Evolutionary conservation across 2,113 vertebrate genomes (phyloP).

Genomic region (Macaca nemestrina): DNA sequence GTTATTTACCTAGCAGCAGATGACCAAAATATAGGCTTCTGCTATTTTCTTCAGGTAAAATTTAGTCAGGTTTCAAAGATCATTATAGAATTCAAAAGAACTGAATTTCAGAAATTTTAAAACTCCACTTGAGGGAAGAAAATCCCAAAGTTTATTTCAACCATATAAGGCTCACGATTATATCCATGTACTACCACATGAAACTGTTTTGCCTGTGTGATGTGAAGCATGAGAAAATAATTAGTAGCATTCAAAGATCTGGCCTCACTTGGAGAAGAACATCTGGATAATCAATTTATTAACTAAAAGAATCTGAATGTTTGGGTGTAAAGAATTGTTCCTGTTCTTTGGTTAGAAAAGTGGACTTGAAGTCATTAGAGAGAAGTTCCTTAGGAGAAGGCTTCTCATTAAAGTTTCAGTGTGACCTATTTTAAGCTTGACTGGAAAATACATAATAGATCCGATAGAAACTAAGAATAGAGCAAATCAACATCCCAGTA

Average conservation of each 20-base stretch:
- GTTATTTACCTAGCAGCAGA: neutral
- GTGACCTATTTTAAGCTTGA: conserved; percentile 63
- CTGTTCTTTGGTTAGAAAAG: conserved; percentile 8
- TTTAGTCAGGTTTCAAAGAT: neutral
- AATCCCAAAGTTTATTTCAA: neutral
- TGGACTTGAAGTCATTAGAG: conserved; percentile 18
- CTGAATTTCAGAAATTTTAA: conserved; percentile 1
- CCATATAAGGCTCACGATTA: neutral
- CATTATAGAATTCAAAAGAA: neutral
- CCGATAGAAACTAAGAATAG: conserved; percentile 46
- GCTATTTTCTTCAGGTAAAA: neutral
- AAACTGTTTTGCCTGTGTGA: neutral
- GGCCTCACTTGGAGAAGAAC: neutral
- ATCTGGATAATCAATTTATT: conserved; percentile 13
- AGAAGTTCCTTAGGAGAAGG: conserved; percentile 18
- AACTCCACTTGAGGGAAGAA: neutral
- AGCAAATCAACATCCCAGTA: conserved; percentile 3
- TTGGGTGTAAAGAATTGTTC: neutral
- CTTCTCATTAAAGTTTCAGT: conserved; percentile 68
- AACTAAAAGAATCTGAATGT: conserved; percentile 3
- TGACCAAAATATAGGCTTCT: neutral
- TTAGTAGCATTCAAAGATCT: neutral
- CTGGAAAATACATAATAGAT: conserved; percentile 53
- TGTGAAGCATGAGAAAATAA: neutral
- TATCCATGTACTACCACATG: neutral